Evolutionary conservation across 1,140 invertebrate species (phyloP), one percentile per base, ranked within the genome.

Genomic region (Drosophila lini): DNA sequence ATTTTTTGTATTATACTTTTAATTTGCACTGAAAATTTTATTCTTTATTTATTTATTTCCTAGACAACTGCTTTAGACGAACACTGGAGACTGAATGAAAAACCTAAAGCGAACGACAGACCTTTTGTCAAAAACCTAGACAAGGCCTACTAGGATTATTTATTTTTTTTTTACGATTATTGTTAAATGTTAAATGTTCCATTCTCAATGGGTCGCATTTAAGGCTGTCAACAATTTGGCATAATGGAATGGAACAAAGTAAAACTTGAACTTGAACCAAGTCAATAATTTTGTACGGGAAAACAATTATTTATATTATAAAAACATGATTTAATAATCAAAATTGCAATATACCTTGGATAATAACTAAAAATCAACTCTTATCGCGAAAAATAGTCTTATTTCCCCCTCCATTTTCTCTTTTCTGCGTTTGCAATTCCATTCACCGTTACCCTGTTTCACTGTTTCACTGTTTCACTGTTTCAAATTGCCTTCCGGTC

Each of bases 401-500:
- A 31, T 36, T 10, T 25, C 3, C 22, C 22, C 22, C 1, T 11
- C 41, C 9, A 32, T 38, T 25, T 57, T 58, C 28, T 58, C 28
- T 3, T 11, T 28, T 38, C 36, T 19, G 11, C 44, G 52, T 50
- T 32, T 50, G 22, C 32, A 16, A 38, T 41, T 47, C 50, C 42
- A 50, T 55, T 47, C 45, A 15, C 36, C 28, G 34, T 68, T 19
- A 34, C 62, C 10, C 34, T 47, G 19, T 71, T 19, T 32, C 63
- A 16, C 34, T 68, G 38, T 71, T 71, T 45, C 65, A 70, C 34
- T 47, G 19, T 71, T 19, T 32, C 63, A 16, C 34, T 68, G 47
- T 71, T 71, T 45, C 65, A 70, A 70, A 70, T 71, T 71, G 65
- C 65, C 68, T 59, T 69, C 68, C 68, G 65, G 52, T 50, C 52